Evolutionary conservation across 53 echinoderm and acorn worm genomes (phyloP).

Genomic region (Hippasteria phrygiana): DNA sequence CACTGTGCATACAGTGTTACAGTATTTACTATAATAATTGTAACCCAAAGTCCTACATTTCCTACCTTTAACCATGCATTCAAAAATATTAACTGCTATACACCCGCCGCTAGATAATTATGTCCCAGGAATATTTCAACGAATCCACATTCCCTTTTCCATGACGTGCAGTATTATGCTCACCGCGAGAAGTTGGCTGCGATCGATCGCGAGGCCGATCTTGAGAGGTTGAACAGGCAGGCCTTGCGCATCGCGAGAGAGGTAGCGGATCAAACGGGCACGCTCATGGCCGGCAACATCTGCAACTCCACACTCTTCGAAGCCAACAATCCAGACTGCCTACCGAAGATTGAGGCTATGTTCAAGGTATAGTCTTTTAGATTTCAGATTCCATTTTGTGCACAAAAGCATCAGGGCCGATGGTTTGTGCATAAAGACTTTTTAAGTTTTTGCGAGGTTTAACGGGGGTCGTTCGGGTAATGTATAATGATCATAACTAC

Average conservation of each 20-base stretch:
- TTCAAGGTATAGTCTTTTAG: slow-evolving; percentile 68
- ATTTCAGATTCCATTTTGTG: background rate
- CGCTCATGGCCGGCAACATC: slow-evolving; percentile 92
- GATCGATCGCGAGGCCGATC: slow-evolving; percentile 72
- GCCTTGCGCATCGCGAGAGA: slow-evolving; percentile 86
- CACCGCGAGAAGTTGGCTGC: slow-evolving; percentile 79
- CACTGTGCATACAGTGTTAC: too few species aligned
- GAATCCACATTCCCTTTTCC: background rate
- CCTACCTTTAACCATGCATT: too few species aligned
- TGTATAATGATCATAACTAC: too few species aligned
- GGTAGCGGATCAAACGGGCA: slow-evolving; percentile 82
- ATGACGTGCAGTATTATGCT: slow-evolving; percentile 90
- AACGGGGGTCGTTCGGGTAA: too few species aligned
- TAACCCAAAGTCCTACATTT: too few species aligned
- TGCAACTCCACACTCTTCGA: slow-evolving; percentile 75
- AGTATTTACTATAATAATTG: too few species aligned
- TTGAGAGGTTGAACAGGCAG: slow-evolving; percentile 76
- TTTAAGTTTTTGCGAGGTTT: background rate
- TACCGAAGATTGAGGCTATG: slow-evolving; percentile 48
- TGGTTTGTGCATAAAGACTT: background rate
- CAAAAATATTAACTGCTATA: too few species aligned
- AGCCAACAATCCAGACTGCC: slow-evolving; percentile 59
- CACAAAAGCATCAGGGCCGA: background rate
- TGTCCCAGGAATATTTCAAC: too few species aligned
- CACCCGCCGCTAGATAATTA: background rate